phyloP scores from a whole-genome alignment of 2,113 vertebrate genomes.

The Acrocephalus kingi region DNA sequence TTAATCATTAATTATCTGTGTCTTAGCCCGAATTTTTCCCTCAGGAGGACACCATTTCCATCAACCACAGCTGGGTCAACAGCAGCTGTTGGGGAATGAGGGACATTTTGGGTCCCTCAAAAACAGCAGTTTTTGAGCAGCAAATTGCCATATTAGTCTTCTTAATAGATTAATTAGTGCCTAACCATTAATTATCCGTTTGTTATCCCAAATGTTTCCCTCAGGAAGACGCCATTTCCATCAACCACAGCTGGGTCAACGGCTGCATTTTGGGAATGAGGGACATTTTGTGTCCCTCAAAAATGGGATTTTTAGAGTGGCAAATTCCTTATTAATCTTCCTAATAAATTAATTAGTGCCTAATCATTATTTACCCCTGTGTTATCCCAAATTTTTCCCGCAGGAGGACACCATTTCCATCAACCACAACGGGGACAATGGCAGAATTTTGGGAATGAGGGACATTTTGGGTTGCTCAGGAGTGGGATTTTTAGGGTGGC shows the following conservation, averaged over 20 bases:
- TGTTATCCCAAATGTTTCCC: not conserved
- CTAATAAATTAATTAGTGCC: accelerated
- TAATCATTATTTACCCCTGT: not conserved
- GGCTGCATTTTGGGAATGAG: not conserved
- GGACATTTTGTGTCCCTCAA: not conserved
- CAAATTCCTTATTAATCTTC: accelerated
- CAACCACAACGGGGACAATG: constrained; percentile 78
- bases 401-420: constrained; percentile 97
- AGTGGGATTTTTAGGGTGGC: no score
- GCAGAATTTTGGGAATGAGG: constrained; percentile 27
- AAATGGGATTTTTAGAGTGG: accelerated
- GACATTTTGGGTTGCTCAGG: no score
- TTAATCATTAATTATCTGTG: no score
- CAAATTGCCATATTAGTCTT: no score
- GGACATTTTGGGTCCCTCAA: not conserved
- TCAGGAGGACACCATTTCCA: no score
- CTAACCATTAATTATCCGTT: not conserved
- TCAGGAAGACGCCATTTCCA: not conserved
- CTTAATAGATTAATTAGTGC: not conserved
- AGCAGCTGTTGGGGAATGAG: constrained; percentile 57
- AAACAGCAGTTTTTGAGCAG: no score
- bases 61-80: constrained; percentile 92
- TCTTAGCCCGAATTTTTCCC: no score
- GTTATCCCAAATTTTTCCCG: not conserved
- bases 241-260: not conserved